These are phyloP conservation scores for Labeo rohita DNA, from an alignment of 2,113 vertebrate species.

Conservation along the genomic window DNA sequence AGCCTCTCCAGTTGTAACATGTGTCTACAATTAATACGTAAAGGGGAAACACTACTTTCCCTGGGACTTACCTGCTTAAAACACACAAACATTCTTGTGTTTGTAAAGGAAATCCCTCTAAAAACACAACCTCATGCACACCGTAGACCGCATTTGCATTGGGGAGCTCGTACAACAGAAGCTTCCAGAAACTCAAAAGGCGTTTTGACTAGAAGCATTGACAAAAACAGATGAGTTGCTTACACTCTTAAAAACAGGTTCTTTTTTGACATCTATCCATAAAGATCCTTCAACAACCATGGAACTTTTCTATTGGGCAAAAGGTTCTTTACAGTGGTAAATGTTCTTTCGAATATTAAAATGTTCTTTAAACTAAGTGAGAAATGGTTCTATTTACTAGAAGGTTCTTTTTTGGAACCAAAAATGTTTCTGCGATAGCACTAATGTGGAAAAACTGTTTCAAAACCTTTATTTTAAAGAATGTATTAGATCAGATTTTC, in stretches of 20 bases:
- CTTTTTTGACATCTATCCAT: background rate
- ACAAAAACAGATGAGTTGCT: background rate
- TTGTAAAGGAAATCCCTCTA: slow-evolving; percentile 43
- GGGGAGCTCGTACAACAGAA: background rate
- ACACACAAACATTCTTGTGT: slow-evolving; percentile 35
- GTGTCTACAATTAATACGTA: slow-evolving; percentile 72
- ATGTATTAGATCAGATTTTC: too few relatives aligned
- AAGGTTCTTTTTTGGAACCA: too few relatives aligned
- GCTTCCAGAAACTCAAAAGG: background rate
- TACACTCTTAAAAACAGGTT: too few relatives aligned
- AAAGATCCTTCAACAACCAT: too few relatives aligned
- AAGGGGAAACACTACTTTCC: slow-evolving; percentile 56
- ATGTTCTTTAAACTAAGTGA: too few relatives aligned
- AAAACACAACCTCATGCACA: slow-evolving; percentile 32
- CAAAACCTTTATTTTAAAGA: too few relatives aligned
- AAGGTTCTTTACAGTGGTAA: too few relatives aligned
- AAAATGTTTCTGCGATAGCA: too few relatives aligned
- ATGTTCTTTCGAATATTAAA: too few relatives aligned
- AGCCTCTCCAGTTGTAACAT: slow-evolving; percentile 68
- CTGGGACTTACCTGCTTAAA: slow-evolving; percentile 45
- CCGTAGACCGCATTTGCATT: background rate
- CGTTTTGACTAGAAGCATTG: background rate
- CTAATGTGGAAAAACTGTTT: too few relatives aligned
- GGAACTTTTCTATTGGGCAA: too few relatives aligned
- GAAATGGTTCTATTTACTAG: too few relatives aligned